These are phyloP conservation scores for Crossoptilon crossoptilon DNA, from an alignment of 2,797 vertebrate genomes.

Conservation along the genomic window DNA sequence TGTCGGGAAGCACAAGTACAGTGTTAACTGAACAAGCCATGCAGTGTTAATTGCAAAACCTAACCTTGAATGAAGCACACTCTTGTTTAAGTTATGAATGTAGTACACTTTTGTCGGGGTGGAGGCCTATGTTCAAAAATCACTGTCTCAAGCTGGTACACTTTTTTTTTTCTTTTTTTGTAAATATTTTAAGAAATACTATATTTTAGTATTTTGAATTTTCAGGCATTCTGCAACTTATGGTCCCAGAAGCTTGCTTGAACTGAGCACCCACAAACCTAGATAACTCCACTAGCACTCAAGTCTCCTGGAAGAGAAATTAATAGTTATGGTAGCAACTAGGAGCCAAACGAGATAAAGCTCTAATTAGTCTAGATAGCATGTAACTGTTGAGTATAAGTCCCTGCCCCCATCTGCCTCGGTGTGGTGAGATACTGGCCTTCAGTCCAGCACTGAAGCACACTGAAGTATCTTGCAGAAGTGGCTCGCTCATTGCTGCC, in stretches of 20 bases:
- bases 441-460: background rate
- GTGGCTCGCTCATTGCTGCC: background rate
- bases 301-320: background rate
- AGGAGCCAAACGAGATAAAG: slow-evolving; percentile 49
- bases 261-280: background rate
- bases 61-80: background rate
- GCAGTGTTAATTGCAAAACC: background rate
- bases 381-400: slow-evolving; percentile 31
- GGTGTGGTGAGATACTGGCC: slow-evolving; percentile 38
- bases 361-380: slow-evolving; percentile 35
- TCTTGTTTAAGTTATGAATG: background rate
- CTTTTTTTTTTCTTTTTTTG: background rate
- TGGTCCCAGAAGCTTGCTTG: background rate
- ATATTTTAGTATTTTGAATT: slow-evolving; percentile 14
- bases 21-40: background rate
- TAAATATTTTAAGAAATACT: background rate
- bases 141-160: background rate
- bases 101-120: background rate
- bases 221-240: background rate
- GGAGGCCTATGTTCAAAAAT: background rate
- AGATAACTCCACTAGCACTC: background rate
- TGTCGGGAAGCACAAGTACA: background rate
- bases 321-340: slow-evolving; percentile 7
- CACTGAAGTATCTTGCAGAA: background rate
- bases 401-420: background rate